Evolutionary conservation across 2,113 vertebrate species (phyloP), one percentile per base, ranked within the genome.

Genomic region (Amblyornis subalaris): DNA sequence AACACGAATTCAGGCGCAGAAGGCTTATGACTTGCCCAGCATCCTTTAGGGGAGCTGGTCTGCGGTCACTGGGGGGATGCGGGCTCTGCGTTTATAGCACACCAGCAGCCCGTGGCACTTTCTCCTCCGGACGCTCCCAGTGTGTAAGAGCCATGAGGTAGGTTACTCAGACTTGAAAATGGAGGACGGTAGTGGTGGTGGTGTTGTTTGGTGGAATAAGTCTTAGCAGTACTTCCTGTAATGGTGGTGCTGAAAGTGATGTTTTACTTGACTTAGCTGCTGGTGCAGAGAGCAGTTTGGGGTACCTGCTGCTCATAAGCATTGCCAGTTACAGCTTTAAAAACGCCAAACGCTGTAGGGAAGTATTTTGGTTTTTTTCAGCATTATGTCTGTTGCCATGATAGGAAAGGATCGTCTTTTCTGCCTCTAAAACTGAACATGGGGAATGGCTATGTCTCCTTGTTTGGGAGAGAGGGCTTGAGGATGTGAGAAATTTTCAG

Each of bases 221-320:
- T 91, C 90, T 94, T 88, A 67, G 80, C 73, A 24, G 66, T 78
- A 74, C 77, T 95, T 96, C 81, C 89, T 95, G 94, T 87, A 95
- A 96, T 90, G 93, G 89, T 95, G 94, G 80, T 93, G 93, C 89
- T 96, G 92, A 95, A 93, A 92, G 94, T 84, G 89, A 14, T 90
- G 86, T 72, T 88, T 76, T 65, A 18, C 73, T 94, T 81, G 80
- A 73, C 54, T 86, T 61, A 47, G 55, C 53, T 60, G 71, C 62
- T 84, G 40, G 45, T 55, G 70, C 50, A n/a, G 71, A 69, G 77
- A 45, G 38, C 10, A 20, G 24, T 71, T 67, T 36, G 31, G 45
- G 57, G 55, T 90, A 48, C n/a, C 23, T 26, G 44, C 71, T 53
- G 2, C 62, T 79, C 2, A 0, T 47, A 15, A 70, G 64, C 33